A percentile compares a stretch with the other conserved stretches of the same genome.
phyloP scores from a whole-genome alignment of 2,888 invertebrate genomes.

The Drosophila tripunctata region DNA sequence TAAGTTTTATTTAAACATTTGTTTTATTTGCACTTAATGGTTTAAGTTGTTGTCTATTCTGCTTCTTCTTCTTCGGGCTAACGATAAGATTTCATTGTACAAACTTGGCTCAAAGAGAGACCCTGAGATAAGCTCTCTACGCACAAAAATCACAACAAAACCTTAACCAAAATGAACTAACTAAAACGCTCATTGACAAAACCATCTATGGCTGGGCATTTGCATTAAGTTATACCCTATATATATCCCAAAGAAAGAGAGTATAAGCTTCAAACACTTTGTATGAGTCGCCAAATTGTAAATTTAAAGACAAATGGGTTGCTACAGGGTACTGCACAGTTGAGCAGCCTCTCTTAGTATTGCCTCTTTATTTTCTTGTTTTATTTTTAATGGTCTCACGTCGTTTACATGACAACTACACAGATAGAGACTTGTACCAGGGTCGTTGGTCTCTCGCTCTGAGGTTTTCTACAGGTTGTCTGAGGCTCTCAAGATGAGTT shows the following conservation, averaged over 20 bases:
- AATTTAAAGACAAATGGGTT: no score
- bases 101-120: conserved; percentile 52
- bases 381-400: conserved; percentile 52
- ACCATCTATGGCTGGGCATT: conserved; percentile 11
- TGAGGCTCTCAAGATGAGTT: conserved; percentile 6
- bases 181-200: conserved; percentile 22
- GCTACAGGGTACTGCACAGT: no score
- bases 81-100: conserved; percentile 50
- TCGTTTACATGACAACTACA: conserved; percentile 58
- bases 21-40: conserved; percentile 61
- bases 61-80: conserved; percentile 2
- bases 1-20: conserved; percentile 56
- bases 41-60: conserved; percentile 14
- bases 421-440: conserved; percentile 28
- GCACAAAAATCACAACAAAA: not conserved
- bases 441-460: conserved; percentile 52
- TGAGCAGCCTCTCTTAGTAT: no score
- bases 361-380: conserved; percentile 20
- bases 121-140: conserved; percentile 39
- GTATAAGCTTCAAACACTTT: not conserved
- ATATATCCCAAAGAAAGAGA: no score
- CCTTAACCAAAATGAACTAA: conserved; percentile 12
- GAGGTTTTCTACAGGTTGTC: conserved; percentile 13
- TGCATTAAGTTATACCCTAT: conserved; percentile 7
- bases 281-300: not conserved